Percentiles rank a stretch among this genome's conserved stretches.
Conservation (phyloP, 2,113 vertebrate genomes). For the Caretta caretta region DNA sequence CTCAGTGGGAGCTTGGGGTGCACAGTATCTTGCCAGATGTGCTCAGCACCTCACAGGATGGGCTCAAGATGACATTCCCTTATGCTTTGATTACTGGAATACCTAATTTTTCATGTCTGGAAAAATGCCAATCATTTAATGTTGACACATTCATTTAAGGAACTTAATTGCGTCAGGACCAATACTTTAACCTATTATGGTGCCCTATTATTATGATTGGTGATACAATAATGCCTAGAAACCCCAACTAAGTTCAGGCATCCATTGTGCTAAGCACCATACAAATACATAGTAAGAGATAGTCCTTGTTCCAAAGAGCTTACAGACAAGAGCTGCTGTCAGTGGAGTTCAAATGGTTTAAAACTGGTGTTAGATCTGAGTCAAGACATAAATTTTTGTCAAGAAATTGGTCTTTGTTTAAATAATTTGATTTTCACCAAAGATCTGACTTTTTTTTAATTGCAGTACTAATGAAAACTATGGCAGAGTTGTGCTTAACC, state of each 20-base stretch:
- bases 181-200: not conserved
- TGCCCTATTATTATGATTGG: not conserved
- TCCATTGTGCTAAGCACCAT: not conserved
- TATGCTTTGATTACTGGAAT: not conserved
- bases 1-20: not conserved
- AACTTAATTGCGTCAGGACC: not conserved
- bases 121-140: not conserved
- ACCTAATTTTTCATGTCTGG: not conserved
- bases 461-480: slow-evolving; percentile 90
- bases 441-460: slow-evolving; percentile 22
- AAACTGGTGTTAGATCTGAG: not conserved
- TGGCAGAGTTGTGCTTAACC: slow-evolving; percentile 78
- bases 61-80: not conserved
- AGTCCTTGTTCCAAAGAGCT: not conserved
- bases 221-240: not conserved
- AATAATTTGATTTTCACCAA: not conserved
- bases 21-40: not conserved
- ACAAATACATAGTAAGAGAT: not conserved
- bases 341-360: rapidly evolving
- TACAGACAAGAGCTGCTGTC: not conserved
- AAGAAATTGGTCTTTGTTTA: not conserved
- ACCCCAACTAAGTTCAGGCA: rapidly evolving
- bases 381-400: not conserved
- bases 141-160: not conserved
- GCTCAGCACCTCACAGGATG: not conserved